Evolutionary conservation across 2,797 vertebrate species (phyloP), one percentile per base, ranked within the genome.

Genomic region (Tinamus major): DNA sequence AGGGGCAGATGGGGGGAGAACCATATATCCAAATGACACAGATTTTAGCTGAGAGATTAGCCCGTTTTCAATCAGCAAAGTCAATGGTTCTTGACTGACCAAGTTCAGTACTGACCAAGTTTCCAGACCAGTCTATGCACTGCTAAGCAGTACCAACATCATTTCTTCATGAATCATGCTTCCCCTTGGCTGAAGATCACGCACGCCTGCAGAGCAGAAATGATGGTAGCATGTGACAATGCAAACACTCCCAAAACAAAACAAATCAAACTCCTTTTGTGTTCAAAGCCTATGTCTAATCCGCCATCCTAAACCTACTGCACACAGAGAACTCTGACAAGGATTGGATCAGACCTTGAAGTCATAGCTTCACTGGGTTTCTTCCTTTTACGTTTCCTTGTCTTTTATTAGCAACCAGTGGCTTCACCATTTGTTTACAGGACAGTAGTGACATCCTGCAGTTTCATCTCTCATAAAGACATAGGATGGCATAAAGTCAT

Each of bases 1-100:
- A 29, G 8, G 15, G 16, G 51, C 2, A 29, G 4, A 10, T 39
- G 1, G 0, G 8, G 2, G 0, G 51, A 55, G 4, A 77, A 14
- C 6, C 4, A 17, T 26, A 1, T 49, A 37, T 24, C 6, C 42
- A 61, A 37, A 84, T 71, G 1, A 9, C 24, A 72, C 5, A 26
- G 24, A 31, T 76, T 78, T 79, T 53, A 68, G 8, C 35, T 49
- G 7, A 2, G 77, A 56, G 5, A 35, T 58, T 76, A 85, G 44
- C 3, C 2, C 8, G 37, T 37, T 29, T 63, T 63, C 23, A 37
- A 5, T 46, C n/a, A 74, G 26, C 42, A 88, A 67, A 83, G 31
- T 14, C 1, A 46, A 3, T 69, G 48, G 78, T 75, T 64, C 13
- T 44, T 76, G 18, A 44, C 46, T 10, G 46, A 21, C 19, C 46